These are phyloP conservation scores for Pagetopsis macropterus DNA, from an alignment of 2,797 vertebrate species.

Conservation along the genomic window DNA sequence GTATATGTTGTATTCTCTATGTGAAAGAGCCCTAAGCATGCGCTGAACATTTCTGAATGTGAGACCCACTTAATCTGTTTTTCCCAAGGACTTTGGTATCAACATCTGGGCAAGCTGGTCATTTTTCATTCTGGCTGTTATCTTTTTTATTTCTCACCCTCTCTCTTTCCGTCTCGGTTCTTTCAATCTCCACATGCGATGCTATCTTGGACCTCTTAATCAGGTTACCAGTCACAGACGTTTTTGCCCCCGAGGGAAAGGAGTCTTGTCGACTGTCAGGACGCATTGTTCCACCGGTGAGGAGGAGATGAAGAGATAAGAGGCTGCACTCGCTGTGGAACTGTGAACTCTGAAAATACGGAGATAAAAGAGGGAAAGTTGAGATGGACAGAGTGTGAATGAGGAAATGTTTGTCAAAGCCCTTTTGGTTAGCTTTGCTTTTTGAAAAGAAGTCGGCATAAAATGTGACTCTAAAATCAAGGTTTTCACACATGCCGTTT, in stretches of 20 bases:
- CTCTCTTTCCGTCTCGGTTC: not conserved
- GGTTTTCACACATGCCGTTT: too few relatives aligned
- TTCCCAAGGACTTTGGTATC: constrained; percentile 5
- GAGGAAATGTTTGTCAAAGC: constrained; percentile 24
- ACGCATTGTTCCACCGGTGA: constrained; percentile 72
- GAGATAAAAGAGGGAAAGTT: constrained; percentile 24
- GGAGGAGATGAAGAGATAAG: constrained; percentile 68
- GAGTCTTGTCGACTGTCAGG: constrained; percentile 69
- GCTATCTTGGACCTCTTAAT: constrained; percentile 76
- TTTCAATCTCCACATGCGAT: constrained; percentile 61
- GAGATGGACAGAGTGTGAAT: constrained; percentile 22
- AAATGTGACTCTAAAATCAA: not conserved
- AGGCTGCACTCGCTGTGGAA: constrained; percentile 38
- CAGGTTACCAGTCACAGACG: constrained; percentile 71
- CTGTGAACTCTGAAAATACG: constrained; percentile 35
- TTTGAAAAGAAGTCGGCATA: not conserved
- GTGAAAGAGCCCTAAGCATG: not conserved
- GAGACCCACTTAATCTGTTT: constrained; percentile 11
- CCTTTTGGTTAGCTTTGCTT: not conserved
- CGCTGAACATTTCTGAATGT: not conserved
- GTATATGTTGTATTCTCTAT: not conserved
- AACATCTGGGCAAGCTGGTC: constrained; percentile 15
- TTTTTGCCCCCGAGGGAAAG: constrained; percentile 67
- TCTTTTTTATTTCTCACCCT: constrained; percentile 10
- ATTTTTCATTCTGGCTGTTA: constrained; percentile 53